phyloP scores from a whole-genome alignment of 2,797 vertebrate genomes.

The Cuniculus paca region DNA sequence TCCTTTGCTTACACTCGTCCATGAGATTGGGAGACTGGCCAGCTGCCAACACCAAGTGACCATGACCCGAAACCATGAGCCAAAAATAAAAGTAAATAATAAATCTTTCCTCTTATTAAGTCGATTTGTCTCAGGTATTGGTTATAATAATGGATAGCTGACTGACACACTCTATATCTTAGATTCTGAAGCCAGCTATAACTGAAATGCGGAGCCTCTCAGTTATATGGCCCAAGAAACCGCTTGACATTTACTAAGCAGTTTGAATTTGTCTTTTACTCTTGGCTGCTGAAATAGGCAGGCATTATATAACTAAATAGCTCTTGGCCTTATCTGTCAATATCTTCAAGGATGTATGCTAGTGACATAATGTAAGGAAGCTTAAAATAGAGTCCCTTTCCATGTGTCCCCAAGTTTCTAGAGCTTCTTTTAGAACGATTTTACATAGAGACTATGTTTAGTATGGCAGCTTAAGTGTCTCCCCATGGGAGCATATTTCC shows the following conservation, averaged over 20 bases:
- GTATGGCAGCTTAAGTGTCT: neutral
- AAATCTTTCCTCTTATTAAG: neutral
- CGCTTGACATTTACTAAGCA: neutral
- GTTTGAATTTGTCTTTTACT: conserved; percentile 1
- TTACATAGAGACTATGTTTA: neutral
- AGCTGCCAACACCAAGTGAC: neutral
- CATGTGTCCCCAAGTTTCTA: neutral
- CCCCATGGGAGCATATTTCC: neutral
- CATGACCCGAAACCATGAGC: neutral
- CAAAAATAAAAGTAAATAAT: neutral
- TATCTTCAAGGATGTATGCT: neutral
- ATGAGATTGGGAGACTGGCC: neutral
- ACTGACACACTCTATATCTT: neutral
- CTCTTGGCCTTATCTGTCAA: neutral
- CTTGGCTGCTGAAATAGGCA: neutral
- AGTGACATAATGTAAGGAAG: neutral
- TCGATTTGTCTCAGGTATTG: neutral
- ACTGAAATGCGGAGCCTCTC: neutral
- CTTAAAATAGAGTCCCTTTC: conserved; percentile 26
- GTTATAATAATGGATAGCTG: neutral
- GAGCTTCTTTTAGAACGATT: neutral
- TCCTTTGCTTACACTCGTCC: neutral
- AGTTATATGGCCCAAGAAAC: neutral
- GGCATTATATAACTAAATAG: neutral
- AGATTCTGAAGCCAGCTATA: neutral